A percentile compares a stretch with the other conserved stretches of the same genome.
These are phyloP conservation scores for Cyprinus carpio DNA, from an alignment of 2,113 vertebrate genomes.

Conservation along the genomic window DNA sequence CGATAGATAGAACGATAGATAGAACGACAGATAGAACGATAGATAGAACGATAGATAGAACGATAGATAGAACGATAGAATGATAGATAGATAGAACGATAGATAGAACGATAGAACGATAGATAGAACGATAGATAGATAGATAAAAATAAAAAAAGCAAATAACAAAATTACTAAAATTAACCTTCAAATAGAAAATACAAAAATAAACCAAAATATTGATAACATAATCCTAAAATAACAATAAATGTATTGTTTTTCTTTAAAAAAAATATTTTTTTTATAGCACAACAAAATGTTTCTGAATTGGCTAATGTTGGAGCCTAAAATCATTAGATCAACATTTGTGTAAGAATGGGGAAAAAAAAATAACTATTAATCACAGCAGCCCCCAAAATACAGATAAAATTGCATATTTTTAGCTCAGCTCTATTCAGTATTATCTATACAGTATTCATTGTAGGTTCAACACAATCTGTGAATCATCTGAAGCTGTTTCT, in stretches of 20 bases:
- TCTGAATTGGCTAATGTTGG: background rate
- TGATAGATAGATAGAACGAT: no score
- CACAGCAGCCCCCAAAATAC: background rate
- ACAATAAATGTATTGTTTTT: background rate
- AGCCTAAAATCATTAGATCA: background rate
- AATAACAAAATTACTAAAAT: background rate
- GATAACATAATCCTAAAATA: background rate
- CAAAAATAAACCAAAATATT: no score
- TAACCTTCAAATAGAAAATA: background rate
- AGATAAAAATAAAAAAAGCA: background rate
- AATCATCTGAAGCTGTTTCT: conserved; percentile 19
- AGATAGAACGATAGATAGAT: no score
- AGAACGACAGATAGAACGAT: no score
- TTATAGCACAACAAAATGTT: background rate
- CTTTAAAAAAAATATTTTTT: background rate
- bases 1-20: no score
- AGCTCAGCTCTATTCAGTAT: background rate
- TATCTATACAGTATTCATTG: no score
- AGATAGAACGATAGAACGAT: no score
- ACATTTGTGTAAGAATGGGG: background rate
- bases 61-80: no score
- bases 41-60: no score
- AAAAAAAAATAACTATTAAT: background rate
- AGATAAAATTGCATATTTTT: background rate
- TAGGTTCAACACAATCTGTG: background rate